Evolutionary conservation across 2,113 vertebrate genomes (phyloP).

Genomic region (Platichthys flesus): DNA sequence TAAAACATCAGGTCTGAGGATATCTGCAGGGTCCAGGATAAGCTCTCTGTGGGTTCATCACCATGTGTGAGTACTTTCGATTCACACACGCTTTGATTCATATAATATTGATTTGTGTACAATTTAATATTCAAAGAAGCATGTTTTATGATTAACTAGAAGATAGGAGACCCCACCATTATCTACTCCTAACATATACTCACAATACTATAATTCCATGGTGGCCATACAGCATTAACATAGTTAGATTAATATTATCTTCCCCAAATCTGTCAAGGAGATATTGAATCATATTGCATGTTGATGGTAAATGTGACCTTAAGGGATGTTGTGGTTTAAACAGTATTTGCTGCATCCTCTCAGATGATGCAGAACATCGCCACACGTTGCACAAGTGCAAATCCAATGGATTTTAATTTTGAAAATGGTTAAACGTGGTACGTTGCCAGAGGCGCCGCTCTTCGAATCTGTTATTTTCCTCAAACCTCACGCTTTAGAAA

Average conservation of each 20-base stretch:
- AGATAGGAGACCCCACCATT: background rate
- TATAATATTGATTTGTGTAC: too few species aligned
- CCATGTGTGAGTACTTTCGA: too few species aligned
- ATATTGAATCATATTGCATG: slow-evolving; percentile 5
- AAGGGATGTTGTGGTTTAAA: background rate
- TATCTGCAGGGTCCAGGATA: too few species aligned
- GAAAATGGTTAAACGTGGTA: slow-evolving; percentile 20
- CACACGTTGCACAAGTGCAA: slow-evolving; percentile 14
- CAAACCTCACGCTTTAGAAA: background rate
- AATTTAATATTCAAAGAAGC: too few species aligned
- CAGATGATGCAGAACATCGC: slow-evolving; percentile 12
- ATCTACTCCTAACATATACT: background rate
- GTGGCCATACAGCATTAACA: background rate
- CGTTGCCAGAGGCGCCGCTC: slow-evolving; percentile 10
- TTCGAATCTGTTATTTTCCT: slow-evolving; percentile 33
- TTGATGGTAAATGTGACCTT: background rate
- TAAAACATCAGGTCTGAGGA: too few species aligned
- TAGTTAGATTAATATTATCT: background rate
- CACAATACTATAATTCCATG: background rate
- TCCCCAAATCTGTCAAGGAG: background rate
- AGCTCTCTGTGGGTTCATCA: background rate
- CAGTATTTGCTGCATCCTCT: slow-evolving; percentile 1
- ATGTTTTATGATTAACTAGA: too few species aligned
- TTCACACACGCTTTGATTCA: too few species aligned
- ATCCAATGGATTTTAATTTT: slow-evolving; percentile 24